Percentiles rank a stretch among this genome's conserved stretches.
Conservation (phyloP, 1,140 invertebrate species). For the Anagrus nilaparvatae region DNA sequence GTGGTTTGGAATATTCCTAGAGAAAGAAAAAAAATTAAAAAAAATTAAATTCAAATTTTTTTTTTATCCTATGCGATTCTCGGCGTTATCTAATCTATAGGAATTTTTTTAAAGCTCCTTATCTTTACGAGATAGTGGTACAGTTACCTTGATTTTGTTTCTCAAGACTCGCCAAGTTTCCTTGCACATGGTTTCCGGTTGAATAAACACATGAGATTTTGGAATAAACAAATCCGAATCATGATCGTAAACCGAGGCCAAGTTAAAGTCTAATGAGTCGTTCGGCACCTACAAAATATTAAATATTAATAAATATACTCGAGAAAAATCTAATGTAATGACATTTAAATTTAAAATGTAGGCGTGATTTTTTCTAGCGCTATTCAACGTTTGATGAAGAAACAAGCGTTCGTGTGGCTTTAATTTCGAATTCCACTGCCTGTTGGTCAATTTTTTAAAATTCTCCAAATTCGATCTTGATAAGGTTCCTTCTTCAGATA, state of each 20-base stretch:
- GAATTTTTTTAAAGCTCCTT: background rate
- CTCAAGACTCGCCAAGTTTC: constrained; percentile 36
- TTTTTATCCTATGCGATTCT: background rate
- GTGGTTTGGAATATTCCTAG: constrained; percentile 18
- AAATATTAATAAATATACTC: no score
- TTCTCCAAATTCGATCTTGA: constrained; percentile 25
- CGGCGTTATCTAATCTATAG: background rate
- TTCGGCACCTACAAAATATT: constrained; percentile 26
- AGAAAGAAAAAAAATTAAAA: background rate
- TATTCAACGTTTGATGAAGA: constrained; percentile 38
- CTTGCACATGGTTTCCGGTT: constrained; percentile 31
- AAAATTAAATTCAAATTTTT: background rate
- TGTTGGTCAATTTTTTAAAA: constrained; percentile 27
- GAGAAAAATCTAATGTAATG: no score
- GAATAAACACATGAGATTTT: constrained; percentile 28
- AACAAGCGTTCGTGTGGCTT: constrained; percentile 33
- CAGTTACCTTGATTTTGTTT: constrained; percentile 35
- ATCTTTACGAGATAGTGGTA: constrained; percentile 3
- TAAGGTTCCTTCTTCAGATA: constrained; percentile 32
- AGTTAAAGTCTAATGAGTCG: constrained; percentile 31
- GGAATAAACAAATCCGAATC: constrained; percentile 26
- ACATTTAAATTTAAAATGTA: constrained; percentile 19
- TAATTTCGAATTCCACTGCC: constrained; percentile 28
- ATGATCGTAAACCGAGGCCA: constrained; percentile 32
- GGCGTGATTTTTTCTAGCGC: constrained; percentile 28